phyloP scores from a whole-genome alignment of 2,888 invertebrate genomes.

The Pristionchus japonicus region DNA sequence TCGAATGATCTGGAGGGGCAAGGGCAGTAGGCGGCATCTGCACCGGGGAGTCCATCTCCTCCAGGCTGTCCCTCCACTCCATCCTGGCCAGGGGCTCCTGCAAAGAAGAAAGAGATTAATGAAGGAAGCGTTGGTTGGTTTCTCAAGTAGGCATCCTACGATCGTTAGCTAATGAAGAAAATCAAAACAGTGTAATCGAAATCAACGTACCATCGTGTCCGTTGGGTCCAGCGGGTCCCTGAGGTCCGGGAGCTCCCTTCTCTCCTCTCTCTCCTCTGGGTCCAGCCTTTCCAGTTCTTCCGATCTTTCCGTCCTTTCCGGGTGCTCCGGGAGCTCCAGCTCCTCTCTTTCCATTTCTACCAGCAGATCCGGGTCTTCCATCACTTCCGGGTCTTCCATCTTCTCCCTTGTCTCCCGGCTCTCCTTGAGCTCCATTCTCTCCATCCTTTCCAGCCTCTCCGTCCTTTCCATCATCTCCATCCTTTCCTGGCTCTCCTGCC shows the following conservation, averaged over 20 bases:
- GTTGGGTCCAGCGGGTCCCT: conserved; percentile 5
- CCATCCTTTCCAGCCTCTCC: conserved; percentile 35
- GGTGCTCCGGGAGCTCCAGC: conserved; percentile 21
- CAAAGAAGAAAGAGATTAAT: neutral
- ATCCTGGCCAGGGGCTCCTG: conserved; percentile 40
- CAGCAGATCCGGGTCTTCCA: neutral
- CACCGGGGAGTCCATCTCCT: conserved; percentile 34
- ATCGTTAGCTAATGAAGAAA: too few relatives aligned
- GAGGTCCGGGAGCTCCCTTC: conserved; percentile 40
- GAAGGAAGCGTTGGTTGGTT: too few relatives aligned
- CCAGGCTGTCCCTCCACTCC: conserved; percentile 1
- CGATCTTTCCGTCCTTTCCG: conserved; percentile 27
- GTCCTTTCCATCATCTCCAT: conserved; percentile 42
- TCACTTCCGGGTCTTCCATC: conserved; percentile 27
- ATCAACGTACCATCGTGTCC: conserved; percentile 36
- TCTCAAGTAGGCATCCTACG: too few relatives aligned
- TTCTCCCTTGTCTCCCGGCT: conserved; percentile 21
- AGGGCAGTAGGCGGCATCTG: conserved; percentile 43
- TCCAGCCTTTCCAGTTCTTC: conserved; percentile 36
- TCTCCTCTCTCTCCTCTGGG: conserved; percentile 34
- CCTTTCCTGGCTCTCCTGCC: conserved; percentile 5
- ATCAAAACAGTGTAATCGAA: too few relatives aligned
- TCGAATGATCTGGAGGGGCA: conserved; percentile 45
- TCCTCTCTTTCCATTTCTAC: conserved; percentile 45
- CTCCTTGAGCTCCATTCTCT: conserved; percentile 18